These are phyloP conservation scores for Agapostemon virescens DNA, from an alignment of 2,888 invertebrate species.

Conservation along the genomic window DNA sequence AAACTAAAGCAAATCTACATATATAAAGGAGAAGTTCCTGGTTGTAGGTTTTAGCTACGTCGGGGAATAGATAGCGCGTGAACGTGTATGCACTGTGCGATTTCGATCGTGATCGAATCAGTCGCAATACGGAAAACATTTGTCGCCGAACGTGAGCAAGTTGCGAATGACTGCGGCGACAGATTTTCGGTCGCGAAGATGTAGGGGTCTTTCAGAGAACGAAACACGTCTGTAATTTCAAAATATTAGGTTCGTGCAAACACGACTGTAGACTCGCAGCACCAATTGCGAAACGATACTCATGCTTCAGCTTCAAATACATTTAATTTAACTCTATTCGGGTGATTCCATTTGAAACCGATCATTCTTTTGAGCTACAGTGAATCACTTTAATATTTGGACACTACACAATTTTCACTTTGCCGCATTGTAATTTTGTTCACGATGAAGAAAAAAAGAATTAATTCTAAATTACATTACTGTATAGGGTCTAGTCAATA, in stretches of 20 bases:
- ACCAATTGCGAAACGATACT: background rate
- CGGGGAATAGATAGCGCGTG: background rate
- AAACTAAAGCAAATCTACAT: conserved; percentile 65
- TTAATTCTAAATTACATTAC: too few relatives aligned
- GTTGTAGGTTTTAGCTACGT: background rate
- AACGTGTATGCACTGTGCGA: background rate
- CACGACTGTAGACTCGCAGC: background rate
- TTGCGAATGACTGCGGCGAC: background rate
- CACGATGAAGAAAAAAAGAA: too few relatives aligned
- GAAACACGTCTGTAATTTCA: background rate
- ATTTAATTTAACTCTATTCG: too few relatives aligned
- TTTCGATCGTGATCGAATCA: conserved; percentile 7
- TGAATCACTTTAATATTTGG: too few relatives aligned
- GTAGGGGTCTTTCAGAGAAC: background rate
- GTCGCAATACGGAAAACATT: background rate
- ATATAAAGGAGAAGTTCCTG: conserved; percentile 52
- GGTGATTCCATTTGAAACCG: too few relatives aligned
- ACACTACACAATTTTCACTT: too few relatives aligned
- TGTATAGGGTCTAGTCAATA: too few relatives aligned
- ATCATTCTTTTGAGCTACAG: too few relatives aligned
- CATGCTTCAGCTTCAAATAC: too few relatives aligned
- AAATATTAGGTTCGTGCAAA: background rate
- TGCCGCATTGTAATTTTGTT: too few relatives aligned
- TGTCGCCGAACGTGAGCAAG: background rate
- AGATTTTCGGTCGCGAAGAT: background rate